A percentile compares a stretch with the other conserved stretches of the same genome.
Conservation (phyloP, 2,113 vertebrate genomes). For the Syngnathus typhle region DNA sequence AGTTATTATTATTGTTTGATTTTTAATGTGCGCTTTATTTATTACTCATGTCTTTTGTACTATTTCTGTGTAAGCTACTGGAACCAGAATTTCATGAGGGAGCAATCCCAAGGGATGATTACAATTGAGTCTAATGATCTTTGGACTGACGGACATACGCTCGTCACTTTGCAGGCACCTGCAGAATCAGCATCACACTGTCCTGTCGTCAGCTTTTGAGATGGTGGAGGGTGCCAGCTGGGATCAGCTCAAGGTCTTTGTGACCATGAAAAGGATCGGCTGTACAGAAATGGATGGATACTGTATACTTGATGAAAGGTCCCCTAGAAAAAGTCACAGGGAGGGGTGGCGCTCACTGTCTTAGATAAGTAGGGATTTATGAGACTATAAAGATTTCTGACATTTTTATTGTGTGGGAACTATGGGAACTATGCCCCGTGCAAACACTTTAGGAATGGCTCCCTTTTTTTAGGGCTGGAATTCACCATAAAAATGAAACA, state of each 20-base stretch:
- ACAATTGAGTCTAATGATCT: conserved; percentile 18
- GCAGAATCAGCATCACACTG: neutral
- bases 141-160: conserved; percentile 14
- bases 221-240: neutral
- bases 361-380: neutral
- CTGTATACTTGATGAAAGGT: neutral
- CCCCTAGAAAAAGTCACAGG: neutral
- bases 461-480: neutral
- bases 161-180: neutral
- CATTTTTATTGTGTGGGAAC: conserved; percentile 1
- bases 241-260: neutral
- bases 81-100: no score
- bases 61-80: no score
- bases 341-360: neutral
- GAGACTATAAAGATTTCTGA: conserved; percentile 4
- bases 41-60: no score
- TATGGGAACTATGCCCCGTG: neutral
- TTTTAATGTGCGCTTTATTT: no score
- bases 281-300: neutral
- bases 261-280: neutral
- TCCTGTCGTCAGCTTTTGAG: no score
- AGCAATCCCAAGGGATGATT: no score
- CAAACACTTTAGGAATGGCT: neutral
- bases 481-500: neutral
- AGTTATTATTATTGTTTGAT: no score